Percentiles rank a stretch among this genome's conserved stretches.
Conservation (phyloP, 2,888 invertebrate genomes). For the Calliopum simillimum region DNA sequence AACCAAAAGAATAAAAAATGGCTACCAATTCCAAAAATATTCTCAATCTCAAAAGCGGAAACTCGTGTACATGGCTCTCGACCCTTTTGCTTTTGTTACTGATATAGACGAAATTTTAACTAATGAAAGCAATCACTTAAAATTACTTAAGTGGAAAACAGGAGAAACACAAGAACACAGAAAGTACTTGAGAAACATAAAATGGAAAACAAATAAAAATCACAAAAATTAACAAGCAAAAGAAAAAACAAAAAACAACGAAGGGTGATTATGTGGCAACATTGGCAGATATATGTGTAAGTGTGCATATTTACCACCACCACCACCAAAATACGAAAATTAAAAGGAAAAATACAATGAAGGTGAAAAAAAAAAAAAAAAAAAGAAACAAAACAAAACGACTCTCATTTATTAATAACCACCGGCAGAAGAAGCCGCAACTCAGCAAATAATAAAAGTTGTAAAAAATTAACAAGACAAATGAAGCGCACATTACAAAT, state of each 20-base stretch:
- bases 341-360: background rate
- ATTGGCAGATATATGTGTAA: too few relatives aligned
- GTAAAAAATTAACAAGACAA: conserved; percentile 24
- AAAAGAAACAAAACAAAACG: conserved; percentile 16
- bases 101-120: background rate
- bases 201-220: background rate
- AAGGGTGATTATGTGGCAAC: conserved; percentile 28
- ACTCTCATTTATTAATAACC: conserved; percentile 31
- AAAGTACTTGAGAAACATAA: background rate
- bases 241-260: background rate
- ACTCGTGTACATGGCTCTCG: too few relatives aligned
- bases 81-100: background rate
- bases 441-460: conserved; percentile 20
- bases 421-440: background rate
- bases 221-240: background rate
- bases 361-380: background rate
- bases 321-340: background rate
- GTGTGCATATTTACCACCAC: too few relatives aligned
- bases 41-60: too few relatives aligned
- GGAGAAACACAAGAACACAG: background rate
- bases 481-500: conserved; percentile 24
- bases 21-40: too few relatives aligned
- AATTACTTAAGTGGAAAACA: background rate
- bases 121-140: conserved; percentile 13
- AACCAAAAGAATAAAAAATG: too few relatives aligned